Evolutionary conservation across 2,113 vertebrate genomes (phyloP), one percentile per base, ranked within the genome.

Genomic region (Bubo blakistoni): DNA sequence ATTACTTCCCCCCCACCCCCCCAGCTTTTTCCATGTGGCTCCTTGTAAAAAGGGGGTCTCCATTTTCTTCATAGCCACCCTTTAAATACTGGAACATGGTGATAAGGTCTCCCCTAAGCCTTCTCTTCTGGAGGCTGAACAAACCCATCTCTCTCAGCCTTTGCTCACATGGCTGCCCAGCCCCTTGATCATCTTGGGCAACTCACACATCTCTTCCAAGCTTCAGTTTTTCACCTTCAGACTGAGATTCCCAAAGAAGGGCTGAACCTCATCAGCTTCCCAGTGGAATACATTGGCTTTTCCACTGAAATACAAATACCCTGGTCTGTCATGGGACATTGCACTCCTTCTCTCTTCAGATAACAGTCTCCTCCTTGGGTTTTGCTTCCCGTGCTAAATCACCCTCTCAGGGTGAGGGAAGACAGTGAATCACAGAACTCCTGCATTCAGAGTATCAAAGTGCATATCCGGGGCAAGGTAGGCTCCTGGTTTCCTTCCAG

Each of bases 271-370:
- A 5, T 29, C 72, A 71, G n/a, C n/a, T 42, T 91, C 59, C 42
- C 65, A 7, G 36, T 30, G 22, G 8, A 52, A 57, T 24, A 16
- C 12, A 16, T 10, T 47, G 21, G 46, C 26, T 92, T 55, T 72
- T 52, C 22, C 62, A 29, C 66, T 24, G 67, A 73, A 86, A 57
- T 44, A 46, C 30, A 30, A 9, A 34, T n/a, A 13, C 24, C 10
- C 10, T 27, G 14, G 14, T 25, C 36, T 70, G 26, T 8, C 10
- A 4, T 0, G 2, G 47, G 67, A 46, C 25, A 12, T 24, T 18
- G 51, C 2, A 4, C 8, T 61, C 49, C 58, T 16, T 62, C 16
- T 27, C 36, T 63, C 29, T 34, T 42, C 0, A 0, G 15, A 46
- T n/a, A 74, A 24, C 52, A 25, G 2, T 5, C n/a, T 67, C 51